Base-by-base conservation (phyloP, 1,140 invertebrate genomes). In the Hylaeus anthracinus region DNA sequence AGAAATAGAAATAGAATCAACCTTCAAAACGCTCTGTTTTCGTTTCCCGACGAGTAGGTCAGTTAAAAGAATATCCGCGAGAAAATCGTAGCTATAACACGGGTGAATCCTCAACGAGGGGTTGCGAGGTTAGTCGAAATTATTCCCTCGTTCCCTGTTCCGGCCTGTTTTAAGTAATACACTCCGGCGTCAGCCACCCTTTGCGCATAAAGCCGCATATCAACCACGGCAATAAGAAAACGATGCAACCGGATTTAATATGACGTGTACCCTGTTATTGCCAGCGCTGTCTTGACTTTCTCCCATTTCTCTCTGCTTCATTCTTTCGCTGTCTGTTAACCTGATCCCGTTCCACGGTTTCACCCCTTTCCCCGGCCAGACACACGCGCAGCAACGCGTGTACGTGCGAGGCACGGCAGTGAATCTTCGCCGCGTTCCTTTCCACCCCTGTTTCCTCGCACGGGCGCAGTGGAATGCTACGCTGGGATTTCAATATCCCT, bases 211-310 rank as follows among this genome's bases (percentile, higher is more conserved):
- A 86, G 79, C 76, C 80, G 72, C 79, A 64, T 84, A 79, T 82
- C 75, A 88, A 89, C 84, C 73, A 73, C 58, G 55, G 80, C 80
- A 79, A 88, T 88, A 88, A 88, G 87, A 89, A 87, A 88, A 63
- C 86, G 41, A 9, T 69, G 81, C 86, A 84, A 79, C 83, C 65
- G 81, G 86, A 85, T 88, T 86, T 89, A 89, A 89, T 89, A 89
- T 88, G 87, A 89, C 86, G 81, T 88, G 84, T 86, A 88, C 63
- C 64, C 75, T 78, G 84, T 89, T 89, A 89, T 88, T 88, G 86
- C 86, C 73, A 39, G 6, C 65, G 79, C 79, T 75, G 63, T 86
- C 81, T 84, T 83, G 70, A 79, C 82, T 85, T 86, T 87, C 80
- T 58, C 55, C 55, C 71, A 15, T 63, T 61, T 37, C 60, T 66